Evolutionary conservation across 64 coral and sea anemone genomes (phyloP).

Genomic region (Montipora capricornis): DNA sequence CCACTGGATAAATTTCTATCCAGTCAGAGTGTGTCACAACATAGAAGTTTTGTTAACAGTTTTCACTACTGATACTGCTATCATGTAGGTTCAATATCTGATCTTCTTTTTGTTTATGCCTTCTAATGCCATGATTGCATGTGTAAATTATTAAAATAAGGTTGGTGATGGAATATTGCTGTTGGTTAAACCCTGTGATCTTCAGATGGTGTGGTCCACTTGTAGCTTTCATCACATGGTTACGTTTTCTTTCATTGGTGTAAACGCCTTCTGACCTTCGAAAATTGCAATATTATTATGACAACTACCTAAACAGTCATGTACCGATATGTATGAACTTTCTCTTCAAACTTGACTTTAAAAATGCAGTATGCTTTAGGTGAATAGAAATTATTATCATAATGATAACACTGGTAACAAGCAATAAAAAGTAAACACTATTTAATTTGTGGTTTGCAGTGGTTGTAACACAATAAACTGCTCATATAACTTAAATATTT

Average conservation of each 20-base stretch:
- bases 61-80: neutral
- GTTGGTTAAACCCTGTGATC: neutral
- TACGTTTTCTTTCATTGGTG: neutral
- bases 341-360: neutral
- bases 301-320: neutral
- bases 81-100: too few species aligned
- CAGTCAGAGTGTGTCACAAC: neutral
- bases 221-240: neutral
- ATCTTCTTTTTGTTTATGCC: neutral
- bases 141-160: neutral
- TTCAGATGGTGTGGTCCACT: neutral
- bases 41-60: neutral
- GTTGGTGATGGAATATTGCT: neutral
- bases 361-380: neutral
- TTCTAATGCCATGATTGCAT: neutral
- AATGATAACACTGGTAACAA: neutral
- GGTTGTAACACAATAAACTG: neutral
- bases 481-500: too few species aligned
- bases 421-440: neutral
- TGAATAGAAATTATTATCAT: neutral
- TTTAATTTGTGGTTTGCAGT: too few species aligned
- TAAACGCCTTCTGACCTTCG: neutral
- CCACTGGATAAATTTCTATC: conserved; percentile 1
- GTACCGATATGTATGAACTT: neutral
- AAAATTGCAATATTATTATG: neutral